Base-by-base conservation (phyloP, 2,797 vertebrate species). In the Lophius americanus region DNA sequence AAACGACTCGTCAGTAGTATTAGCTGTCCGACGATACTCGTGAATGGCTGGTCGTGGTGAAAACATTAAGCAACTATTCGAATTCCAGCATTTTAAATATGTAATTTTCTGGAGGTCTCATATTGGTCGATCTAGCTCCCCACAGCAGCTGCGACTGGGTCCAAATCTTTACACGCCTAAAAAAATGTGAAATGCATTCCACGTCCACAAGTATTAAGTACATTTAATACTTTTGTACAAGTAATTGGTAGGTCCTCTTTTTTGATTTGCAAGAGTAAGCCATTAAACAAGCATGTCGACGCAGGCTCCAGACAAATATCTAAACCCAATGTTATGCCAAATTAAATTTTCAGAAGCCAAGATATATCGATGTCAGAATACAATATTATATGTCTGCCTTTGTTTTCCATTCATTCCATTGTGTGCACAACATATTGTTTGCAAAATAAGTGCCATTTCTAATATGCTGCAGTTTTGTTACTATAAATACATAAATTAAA, bases 71-170 rank as follows among this genome's bases (percentile, higher is more conserved):
- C 33, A 65, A 55, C 32, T 23, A 71, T 82, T 70, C 2, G 23
- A 64, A 51, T 4, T 6, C 3, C 12, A 69, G 48, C 63, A 52
- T 84, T 73, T 78, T 11, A 66, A 10, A 78, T 51, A 67, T 70
- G 48, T 49, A 37, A 43, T 33, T 42, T 46, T 50, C 7, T 7
- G 13, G 38, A 10, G 48, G 36, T 47, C 4, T 41, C 56, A 49
- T 39, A 0, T 37, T 12, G 51, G 39, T 47, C 4, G 9, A 49
- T 4, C 10, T 63, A 44, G 56, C 56, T 39, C 69, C 39, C 36
- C 5, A 10, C 36, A 48, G 73, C 88, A 86, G 85, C 86, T 89
- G 82, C 70, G 72, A 80, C 39, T 44, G 66, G 63, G 78, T 69
- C 9, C 62, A 61, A 74, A 37, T 44, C n/a, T 38, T 57, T 63